Conservation (phyloP, 2,888 invertebrate genomes). For the Trachelus troglodyta region DNA sequence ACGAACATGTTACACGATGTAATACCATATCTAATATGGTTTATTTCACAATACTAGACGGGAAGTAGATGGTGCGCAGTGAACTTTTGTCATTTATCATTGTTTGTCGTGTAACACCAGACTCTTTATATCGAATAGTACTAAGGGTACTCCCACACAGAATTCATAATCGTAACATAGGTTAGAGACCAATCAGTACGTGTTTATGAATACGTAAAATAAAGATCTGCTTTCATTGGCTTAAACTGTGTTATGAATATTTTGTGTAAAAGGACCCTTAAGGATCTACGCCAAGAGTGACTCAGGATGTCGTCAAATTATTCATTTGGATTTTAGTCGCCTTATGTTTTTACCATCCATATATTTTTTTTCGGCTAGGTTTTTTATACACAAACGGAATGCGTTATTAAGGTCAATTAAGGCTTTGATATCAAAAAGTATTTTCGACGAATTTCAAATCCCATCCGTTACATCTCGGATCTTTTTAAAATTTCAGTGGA, state of each 20-base stretch:
- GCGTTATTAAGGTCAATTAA: conserved; percentile 21
- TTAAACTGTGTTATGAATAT: neutral
- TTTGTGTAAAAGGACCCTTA: neutral
- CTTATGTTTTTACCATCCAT: neutral
- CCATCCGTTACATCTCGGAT: neutral
- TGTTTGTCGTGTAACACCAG: neutral
- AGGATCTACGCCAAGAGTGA: neutral
- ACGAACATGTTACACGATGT: neutral
- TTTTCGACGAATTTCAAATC: neutral
- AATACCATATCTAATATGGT: neutral
- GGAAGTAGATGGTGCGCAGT: neutral
- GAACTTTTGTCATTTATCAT: neutral
- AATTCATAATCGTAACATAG: too few relatives aligned
- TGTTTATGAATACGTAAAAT: neutral
- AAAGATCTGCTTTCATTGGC: neutral
- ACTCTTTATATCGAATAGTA: neutral
- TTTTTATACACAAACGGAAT: conserved; percentile 30
- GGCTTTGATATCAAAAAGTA: conserved; percentile 11
- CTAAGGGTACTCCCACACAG: neutral
- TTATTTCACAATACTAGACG: neutral
- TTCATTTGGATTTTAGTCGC: neutral
- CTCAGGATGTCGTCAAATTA: neutral
- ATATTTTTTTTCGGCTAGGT: conserved; percentile 8
- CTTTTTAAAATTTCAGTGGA: neutral
- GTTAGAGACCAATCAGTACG: neutral